Percentiles rank a stretch among this genome's conserved stretches.
phyloP scores from a whole-genome alignment of 2,113 vertebrate species.

The Aphyosemion australe region DNA sequence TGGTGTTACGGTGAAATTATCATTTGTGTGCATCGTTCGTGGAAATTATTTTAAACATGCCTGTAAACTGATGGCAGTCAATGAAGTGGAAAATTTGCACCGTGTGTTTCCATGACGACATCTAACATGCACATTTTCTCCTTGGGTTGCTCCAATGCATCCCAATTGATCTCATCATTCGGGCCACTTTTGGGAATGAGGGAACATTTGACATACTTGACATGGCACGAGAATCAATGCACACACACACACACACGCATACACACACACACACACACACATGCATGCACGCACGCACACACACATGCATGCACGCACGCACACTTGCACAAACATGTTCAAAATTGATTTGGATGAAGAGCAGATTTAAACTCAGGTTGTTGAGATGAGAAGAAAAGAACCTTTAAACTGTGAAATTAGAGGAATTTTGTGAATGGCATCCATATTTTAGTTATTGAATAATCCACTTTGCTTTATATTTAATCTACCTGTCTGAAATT shows the following conservation, averaged over 20 bases:
- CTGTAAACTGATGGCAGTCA: slow-evolving; percentile 35
- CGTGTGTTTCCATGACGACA: slow-evolving; percentile 69
- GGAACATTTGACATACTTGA: slow-evolving; percentile 61
- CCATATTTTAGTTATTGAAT: slow-evolving; percentile 36
- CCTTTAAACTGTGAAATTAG: slow-evolving; percentile 33
- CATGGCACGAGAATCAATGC: slow-evolving; percentile 14
- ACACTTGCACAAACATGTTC: slow-evolving; percentile 3
- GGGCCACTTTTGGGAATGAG: slow-evolving; percentile 54
- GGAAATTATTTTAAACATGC: slow-evolving; percentile 52
- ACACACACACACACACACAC: not conserved
- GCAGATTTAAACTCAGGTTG: slow-evolving; percentile 29
- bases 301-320: not conserved
- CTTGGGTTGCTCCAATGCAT: slow-evolving; percentile 39
- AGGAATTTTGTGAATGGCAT: slow-evolving; percentile 23
- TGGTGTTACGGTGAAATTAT: slow-evolving; percentile 20
- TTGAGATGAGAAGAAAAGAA: slow-evolving; percentile 12
- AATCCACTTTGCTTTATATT: slow-evolving; percentile 13
- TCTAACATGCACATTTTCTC: slow-evolving; percentile 57
- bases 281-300: not conserved
- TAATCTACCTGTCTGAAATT: slow-evolving; percentile 6
- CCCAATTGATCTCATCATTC: slow-evolving; percentile 61
- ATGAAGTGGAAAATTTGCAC: slow-evolving; percentile 64
- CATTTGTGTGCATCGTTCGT: not conserved
- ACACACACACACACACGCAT: not conserved
- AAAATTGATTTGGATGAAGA: slow-evolving; percentile 18